Conservation (phyloP, 2,888 invertebrate species). For the Lissocephala sabroskyi region DNA sequence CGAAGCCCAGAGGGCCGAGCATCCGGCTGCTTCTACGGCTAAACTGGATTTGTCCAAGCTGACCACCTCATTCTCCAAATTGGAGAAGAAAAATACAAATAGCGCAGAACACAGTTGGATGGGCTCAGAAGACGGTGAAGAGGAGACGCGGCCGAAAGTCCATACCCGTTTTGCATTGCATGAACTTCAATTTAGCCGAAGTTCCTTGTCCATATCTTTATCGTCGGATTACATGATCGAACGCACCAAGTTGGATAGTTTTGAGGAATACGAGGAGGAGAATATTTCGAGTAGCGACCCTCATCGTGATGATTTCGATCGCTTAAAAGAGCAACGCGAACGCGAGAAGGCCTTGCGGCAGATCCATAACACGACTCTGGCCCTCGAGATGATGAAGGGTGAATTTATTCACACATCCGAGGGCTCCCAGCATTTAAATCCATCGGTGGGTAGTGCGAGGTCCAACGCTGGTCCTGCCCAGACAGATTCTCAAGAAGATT, state of each 20-base stretch:
- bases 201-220: slow-evolving; percentile 26
- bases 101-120: slow-evolving; percentile 21
- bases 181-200: no score
- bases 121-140: slow-evolving; percentile 27
- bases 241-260: not conserved
- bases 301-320: slow-evolving; percentile 83
- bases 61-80: not conserved
- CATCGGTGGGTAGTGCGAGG: no score
- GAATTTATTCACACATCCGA: no score
- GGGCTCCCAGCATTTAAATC: no score
- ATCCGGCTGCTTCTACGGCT: slow-evolving; percentile 88
- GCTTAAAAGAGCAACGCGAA: slow-evolving; percentile 78
- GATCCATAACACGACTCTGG: slow-evolving; percentile 68
- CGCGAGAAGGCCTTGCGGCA: slow-evolving; percentile 77
- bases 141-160: no score
- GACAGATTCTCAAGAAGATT: no score
- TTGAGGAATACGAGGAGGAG: slow-evolving; percentile 10
- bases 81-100: not conserved
- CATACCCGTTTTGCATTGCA: no score
- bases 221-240: no score
- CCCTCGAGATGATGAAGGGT: slow-evolving; percentile 39
- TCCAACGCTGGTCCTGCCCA: no score
- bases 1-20: slow-evolving; percentile 83
- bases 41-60: slow-evolving; percentile 75
- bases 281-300: slow-evolving; percentile 54